phyloP scores from a whole-genome alignment of 2,797 vertebrate species.

The Falco naumanni region DNA sequence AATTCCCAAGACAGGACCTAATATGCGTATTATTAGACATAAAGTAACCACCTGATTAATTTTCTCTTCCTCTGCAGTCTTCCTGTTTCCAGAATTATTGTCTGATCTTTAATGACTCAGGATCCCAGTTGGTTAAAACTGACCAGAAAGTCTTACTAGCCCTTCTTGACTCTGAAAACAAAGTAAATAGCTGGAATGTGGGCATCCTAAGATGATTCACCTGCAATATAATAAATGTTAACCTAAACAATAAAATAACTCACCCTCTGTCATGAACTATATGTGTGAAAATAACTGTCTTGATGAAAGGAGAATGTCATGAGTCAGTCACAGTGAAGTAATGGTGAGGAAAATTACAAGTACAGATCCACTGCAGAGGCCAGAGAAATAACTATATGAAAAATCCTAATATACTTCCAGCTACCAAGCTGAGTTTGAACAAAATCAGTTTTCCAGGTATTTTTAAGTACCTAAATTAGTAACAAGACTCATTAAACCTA shows the following conservation, averaged over 20 bases:
- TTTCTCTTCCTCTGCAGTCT: background rate
- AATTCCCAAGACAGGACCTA: background rate
- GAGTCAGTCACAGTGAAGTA: background rate
- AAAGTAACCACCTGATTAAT: background rate
- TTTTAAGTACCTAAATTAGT: background rate
- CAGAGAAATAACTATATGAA: background rate
- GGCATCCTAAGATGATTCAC: background rate
- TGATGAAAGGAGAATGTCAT: background rate
- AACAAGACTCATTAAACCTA: background rate
- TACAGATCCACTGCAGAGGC: background rate
- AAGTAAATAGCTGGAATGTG: background rate
- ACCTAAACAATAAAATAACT: background rate
- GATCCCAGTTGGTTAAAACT: background rate
- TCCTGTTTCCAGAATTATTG: background rate
- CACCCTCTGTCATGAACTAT: background rate
- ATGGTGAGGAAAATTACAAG: background rate
- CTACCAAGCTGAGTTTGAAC: background rate
- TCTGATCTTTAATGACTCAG: background rate
- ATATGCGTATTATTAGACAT: background rate
- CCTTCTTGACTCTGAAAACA: background rate
- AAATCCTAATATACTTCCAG: background rate
- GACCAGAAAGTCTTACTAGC: background rate
- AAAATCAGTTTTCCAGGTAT: background rate
- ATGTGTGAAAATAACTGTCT: background rate
- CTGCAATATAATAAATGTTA: background rate